A percentile compares a stretch with the other conserved stretches of the same genome.
Conservation (phyloP, 2,888 invertebrate genomes). For the Pammene aurita region DNA sequence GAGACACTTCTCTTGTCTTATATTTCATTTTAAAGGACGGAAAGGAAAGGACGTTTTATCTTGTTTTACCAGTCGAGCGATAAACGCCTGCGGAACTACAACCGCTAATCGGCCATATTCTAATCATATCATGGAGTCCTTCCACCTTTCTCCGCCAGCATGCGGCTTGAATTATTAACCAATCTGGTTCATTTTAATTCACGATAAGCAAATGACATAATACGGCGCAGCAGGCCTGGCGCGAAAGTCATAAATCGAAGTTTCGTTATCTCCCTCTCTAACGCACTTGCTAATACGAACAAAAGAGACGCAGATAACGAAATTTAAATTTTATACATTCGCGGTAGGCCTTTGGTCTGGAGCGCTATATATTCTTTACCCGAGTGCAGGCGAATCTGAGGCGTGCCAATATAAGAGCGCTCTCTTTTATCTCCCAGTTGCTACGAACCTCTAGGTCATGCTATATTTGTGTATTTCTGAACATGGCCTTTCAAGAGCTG, state of each 20-base stretch:
- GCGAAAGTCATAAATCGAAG: no score
- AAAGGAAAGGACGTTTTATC: not conserved
- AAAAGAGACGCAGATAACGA: no score
- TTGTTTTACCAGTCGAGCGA: not conserved
- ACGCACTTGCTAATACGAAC: no score
- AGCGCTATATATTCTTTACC: no score
- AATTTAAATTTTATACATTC: no score
- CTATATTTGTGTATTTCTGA: no score
- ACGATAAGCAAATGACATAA: constrained; percentile 38
- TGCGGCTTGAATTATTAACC: constrained; percentile 32
- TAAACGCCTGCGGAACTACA: not conserved
- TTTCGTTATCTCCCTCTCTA: no score
- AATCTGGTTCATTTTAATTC: constrained; percentile 38
- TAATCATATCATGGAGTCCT: constrained; percentile 29
- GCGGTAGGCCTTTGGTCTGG: no score
- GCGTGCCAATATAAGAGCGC: not conserved
- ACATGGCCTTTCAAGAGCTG: not conserved
- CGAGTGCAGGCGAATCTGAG: not conserved
- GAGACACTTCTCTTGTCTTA: no score
- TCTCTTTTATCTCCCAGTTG: not conserved
- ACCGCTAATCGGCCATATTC: constrained; percentile 17
- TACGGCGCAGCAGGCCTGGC: not conserved
- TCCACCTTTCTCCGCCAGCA: constrained; percentile 32
- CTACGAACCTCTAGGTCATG: not conserved
- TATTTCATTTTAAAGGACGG: not conserved